Evolutionary conservation across 1,140 invertebrate genomes (phyloP), one percentile per base, ranked within the genome.

Genomic region (Platyura marginata): DNA sequence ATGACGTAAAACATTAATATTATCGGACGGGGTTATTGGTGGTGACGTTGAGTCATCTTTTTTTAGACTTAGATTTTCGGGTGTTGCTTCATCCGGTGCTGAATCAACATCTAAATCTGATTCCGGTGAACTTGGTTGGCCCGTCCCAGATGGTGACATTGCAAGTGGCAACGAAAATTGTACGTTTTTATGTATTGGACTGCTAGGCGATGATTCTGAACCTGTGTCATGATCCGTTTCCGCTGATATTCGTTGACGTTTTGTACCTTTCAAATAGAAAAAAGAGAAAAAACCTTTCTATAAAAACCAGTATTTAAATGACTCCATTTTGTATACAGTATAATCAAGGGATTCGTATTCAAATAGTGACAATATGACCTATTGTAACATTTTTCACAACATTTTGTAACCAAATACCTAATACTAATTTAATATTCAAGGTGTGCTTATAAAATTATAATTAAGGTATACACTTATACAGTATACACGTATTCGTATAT

Each of bases 21-120:
- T 58, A 25, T 61, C 56, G 44, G 51, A 48, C 46, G 55, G 52
- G 45, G 51, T 55, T 43, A 57, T 53, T 42, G 65, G 46, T 20
- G 60, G 48, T 48, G 57, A 54, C 40, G 51, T 49, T 47, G 61
- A 55, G 48, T 61, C 61, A 36, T 68, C 62, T 43, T 64, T 64
- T 44, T 68, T 69, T 0, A 76, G 50, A 21, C 73, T 73, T 0
- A 75, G 57, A 54, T 76, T 76, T 52, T 76, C 72, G 0, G 74
- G 74, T 3, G 67, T 72, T 15, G 71, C 66, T 18, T 69, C 68
- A 48, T 67, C 62, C 56, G 62, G 51, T 58, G 59, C 61, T 60
- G 63, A 55, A 49, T 57, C 67, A 5, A 69, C 66, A 47, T 68
- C 65, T 21, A 69, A 44, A 50, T 69, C 67, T 2, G 59, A 63